A percentile compares a stretch with the other conserved stretches of the same genome.
Evolutionary conservation across 1,140 invertebrate genomes (phyloP).

Genomic region (Temnothorax nylanderi): DNA sequence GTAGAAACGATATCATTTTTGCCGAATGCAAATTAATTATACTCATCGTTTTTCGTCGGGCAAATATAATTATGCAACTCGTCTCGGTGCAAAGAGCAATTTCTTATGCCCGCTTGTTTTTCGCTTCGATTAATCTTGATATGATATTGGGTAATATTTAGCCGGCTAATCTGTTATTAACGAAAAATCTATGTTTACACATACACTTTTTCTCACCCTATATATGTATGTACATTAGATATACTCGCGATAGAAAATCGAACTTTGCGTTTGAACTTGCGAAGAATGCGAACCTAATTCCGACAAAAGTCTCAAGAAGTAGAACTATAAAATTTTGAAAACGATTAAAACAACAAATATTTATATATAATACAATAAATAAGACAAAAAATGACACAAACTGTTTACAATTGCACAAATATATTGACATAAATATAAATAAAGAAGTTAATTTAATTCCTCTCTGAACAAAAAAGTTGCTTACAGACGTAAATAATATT

Average conservation of each 20-base stretch:
- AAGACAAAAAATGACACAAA: neutral
- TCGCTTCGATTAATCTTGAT: neutral
- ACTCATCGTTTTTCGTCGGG: neutral
- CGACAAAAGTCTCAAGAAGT: neutral
- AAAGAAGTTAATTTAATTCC: neutral
- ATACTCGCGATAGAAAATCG: neutral
- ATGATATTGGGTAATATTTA: conserved; percentile 20
- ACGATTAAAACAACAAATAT: neutral
- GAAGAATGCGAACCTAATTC: neutral
- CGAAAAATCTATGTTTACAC: neutral
- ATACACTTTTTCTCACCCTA: neutral
- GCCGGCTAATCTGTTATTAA: neutral
- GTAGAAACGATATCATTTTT: neutral
- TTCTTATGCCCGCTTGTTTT: conserved; percentile 7
- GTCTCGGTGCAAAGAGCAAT: neutral
- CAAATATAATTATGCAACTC: conserved; percentile 37
- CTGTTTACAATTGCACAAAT: neutral
- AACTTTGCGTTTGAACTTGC: neutral
- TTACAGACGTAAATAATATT: neutral
- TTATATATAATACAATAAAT: neutral
- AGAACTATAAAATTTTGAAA: neutral
- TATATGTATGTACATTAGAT: neutral
- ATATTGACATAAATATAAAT: neutral
- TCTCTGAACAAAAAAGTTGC: neutral
- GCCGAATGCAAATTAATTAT: neutral